Conservation (phyloP, 2,888 invertebrate species). For the Drosophila setosimentum region DNA sequence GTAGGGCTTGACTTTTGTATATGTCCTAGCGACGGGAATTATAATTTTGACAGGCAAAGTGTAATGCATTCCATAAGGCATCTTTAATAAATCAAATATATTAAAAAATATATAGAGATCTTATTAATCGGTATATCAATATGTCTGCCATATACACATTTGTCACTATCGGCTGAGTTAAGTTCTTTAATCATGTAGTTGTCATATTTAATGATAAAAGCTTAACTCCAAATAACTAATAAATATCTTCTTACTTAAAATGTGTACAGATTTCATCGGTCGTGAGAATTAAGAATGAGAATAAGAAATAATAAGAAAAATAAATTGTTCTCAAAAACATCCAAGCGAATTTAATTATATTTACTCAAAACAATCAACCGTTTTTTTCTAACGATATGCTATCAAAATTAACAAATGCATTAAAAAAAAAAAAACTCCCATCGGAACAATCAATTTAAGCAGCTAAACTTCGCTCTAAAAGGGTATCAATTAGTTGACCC, state of each 20-base stretch:
- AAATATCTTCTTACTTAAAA: background rate
- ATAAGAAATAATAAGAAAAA: no score
- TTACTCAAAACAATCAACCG: background rate
- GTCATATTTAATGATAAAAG: background rate
- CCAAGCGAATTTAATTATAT: background rate
- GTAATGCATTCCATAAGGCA: background rate
- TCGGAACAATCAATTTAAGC: background rate
- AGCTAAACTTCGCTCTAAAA: background rate
- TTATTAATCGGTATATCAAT: no score
- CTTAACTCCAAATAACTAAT: background rate
- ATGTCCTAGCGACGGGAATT: background rate
- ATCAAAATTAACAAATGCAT: no score
- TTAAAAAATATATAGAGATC: no score
- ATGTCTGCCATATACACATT: no score
- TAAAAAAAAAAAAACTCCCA: background rate
- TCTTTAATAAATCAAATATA: no score
- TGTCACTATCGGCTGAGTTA: background rate
- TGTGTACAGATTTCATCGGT: background rate
- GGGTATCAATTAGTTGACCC: background rate
- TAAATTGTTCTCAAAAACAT: background rate
- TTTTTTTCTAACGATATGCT: no score
- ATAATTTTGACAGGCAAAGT: background rate
- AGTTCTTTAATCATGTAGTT: no score
- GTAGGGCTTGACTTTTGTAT: constrained; percentile 34
- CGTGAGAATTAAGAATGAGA: no score